Evolutionary conservation across 2,113 vertebrate genomes (phyloP), one percentile per base, ranked within the genome.

Genomic region (Callorhinus ursinus): DNA sequence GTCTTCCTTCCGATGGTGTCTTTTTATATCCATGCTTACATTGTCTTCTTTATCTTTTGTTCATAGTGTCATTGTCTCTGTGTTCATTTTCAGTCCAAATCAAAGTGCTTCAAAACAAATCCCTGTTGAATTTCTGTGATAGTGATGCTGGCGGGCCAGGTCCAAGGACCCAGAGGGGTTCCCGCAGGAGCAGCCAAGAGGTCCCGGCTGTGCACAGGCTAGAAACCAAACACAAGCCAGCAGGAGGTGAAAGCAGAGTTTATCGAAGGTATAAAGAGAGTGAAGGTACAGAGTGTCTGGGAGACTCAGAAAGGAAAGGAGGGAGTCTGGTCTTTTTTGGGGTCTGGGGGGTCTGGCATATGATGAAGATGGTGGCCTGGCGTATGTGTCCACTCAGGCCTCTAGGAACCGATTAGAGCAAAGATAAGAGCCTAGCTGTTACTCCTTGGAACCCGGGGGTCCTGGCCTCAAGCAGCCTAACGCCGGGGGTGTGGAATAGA

Each of bases 11-110:
- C 63, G 33, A 33, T 19, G 28, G 76, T 97, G 88, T 98, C 95
- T 98, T 96, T 97, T 95, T 98, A 95, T 72, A 79, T 61, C 18
- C 86, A 14, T 83, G 39, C 98, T 97, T 98, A 98, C 98, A 96
- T 95, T 97, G 93, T 98, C 97, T 97, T 98, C 97, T 98, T 98
- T 98, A 92, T 98, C 90, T 98, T 98, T 98, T 97, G 91, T 98
- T 98, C 96, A 94, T 98, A 99, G 99, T 99, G 95, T 99, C 99
- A 97, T 99, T 99, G 96, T 99, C 99, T 98, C 98, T 99, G 97
- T 99, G 98, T 98, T 99, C 99, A 98, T 99, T 99, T 99, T 99
- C 99, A 97, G 98, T 99, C 98, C 99, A 99, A 99, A 99, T 98
- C 98, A 99, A 99, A 99, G 99, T 99, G 81, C 99, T 99, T 98